Conservation (phyloP, 1,140 invertebrate genomes). For the Ptiloglossa arizonensis region DNA sequence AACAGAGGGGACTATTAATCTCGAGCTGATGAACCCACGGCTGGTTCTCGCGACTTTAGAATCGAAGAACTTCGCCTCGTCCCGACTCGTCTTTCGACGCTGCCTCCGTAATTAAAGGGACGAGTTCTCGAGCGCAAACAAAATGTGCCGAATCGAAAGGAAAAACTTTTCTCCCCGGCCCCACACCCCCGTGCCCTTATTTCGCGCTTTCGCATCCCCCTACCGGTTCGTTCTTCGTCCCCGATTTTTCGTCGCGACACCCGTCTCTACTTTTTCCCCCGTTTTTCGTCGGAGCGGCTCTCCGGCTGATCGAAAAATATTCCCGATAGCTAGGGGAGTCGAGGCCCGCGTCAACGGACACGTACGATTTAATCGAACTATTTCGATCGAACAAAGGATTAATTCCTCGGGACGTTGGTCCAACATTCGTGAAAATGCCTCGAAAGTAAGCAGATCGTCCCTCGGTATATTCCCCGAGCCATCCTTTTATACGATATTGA, state of each 20-base stretch:
- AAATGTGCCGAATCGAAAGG: conserved; percentile 54
- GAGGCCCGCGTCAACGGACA: not conserved
- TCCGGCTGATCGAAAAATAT: not conserved
- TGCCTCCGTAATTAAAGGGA: conserved; percentile 56
- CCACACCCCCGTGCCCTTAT: not conserved
- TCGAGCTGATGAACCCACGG: conserved; percentile 61
- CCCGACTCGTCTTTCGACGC: conserved; percentile 9
- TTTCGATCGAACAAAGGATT: conserved; percentile 6
- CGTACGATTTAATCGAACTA: conserved; percentile 12
- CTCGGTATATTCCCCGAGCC: not conserved
- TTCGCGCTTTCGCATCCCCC: too few species aligned
- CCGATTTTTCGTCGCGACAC: not conserved
- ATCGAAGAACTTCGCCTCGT: conserved; percentile 43
- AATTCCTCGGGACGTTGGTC: not conserved
- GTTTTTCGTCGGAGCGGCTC: not conserved
- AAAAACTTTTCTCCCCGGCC: conserved; percentile 39
- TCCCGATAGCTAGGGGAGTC: not conserved
- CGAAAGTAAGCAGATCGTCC: not conserved
- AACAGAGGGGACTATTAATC: conserved; percentile 63
- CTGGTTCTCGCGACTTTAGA: conserved; percentile 49
- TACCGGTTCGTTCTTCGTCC: too few species aligned
- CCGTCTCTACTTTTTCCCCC: not conserved
- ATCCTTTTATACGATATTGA: not conserved
- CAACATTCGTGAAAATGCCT: not conserved
- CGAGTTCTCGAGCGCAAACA: conserved; percentile 48